Percentiles rank a stretch among this genome's conserved stretches.
Evolutionary conservation across 2,888 invertebrate genomes (phyloP).

Genomic region (Oscheius myriophilus): DNA sequence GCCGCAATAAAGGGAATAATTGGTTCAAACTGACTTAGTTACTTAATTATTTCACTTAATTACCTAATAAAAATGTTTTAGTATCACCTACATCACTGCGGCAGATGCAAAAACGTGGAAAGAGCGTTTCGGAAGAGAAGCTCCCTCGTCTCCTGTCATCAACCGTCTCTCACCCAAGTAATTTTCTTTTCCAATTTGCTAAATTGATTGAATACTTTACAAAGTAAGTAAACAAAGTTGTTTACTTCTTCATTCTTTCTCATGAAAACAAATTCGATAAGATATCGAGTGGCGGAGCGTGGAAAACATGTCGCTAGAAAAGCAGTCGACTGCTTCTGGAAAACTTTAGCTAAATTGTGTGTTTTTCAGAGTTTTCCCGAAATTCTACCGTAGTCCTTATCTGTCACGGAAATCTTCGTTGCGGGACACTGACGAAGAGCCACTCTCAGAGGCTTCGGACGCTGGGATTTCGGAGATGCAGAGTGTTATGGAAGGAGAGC

Average conservation of each 20-base stretch:
- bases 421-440: conserved; percentile 34
- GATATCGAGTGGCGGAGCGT: not conserved
- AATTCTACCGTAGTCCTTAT: conserved; percentile 74
- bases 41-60: conserved; percentile 63
- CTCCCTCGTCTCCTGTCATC: conserved; percentile 51
- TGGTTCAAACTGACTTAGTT: too few species aligned
- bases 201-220: not conserved
- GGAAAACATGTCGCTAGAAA: too few species aligned
- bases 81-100: conserved; percentile 76
- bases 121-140: conserved; percentile 64
- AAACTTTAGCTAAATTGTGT: conserved; percentile 1
- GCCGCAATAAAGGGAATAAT: too few species aligned
- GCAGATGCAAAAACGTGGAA: conserved; percentile 75
- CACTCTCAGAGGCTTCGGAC: conserved; percentile 34
- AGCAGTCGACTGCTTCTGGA: too few species aligned
- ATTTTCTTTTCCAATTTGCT: conserved; percentile 16
- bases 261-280: not conserved
- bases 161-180: conserved; percentile 68
- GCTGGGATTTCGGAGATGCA: conserved; percentile 30
- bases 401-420: conserved; percentile 39
- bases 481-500: conserved; percentile 16
- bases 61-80: too few species aligned
- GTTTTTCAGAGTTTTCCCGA: conserved; percentile 74
- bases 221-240: conserved; percentile 39
- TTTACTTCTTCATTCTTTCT: not conserved